Evolutionary conservation across 1,140 invertebrate genomes (phyloP).

Genomic region (Acromyrmex echinatior): DNA sequence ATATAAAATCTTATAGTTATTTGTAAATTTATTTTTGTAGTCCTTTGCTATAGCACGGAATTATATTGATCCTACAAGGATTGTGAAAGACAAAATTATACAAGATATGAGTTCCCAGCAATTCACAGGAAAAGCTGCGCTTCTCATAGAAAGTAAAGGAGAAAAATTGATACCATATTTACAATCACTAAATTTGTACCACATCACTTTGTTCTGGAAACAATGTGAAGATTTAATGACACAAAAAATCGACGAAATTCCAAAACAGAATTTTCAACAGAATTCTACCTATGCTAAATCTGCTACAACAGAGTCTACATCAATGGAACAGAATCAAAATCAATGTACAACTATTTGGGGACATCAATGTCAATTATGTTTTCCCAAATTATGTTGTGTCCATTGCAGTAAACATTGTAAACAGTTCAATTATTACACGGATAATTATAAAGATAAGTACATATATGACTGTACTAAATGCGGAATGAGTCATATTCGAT

Average conservation of each 20-base stretch:
- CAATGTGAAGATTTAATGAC: conserved; percentile 21
- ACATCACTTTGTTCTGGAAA: conserved; percentile 49
- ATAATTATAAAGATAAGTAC: background rate
- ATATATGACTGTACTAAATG: conserved; percentile 25
- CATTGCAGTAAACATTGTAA: conserved; percentile 20
- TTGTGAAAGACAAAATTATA: conserved; percentile 54
- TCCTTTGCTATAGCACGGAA: background rate
- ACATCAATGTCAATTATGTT: background rate
- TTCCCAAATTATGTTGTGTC: background rate
- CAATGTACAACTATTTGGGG: conserved; percentile 3
- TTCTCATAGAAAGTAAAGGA: background rate
- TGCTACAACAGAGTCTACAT: background rate
- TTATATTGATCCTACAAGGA: background rate
- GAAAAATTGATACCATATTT: conserved; percentile 16
- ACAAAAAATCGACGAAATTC: background rate
- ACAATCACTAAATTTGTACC: background rate
- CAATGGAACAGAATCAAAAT: background rate
- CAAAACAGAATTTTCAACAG: background rate
- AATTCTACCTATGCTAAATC: background rate
- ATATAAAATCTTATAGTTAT: background rate
- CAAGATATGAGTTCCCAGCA: conserved; percentile 16
- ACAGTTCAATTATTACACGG: conserved; percentile 31
- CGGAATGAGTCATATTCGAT: conserved; percentile 12
- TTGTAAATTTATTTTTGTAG: conserved; percentile 26
- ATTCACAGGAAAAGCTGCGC: conserved; percentile 43